phyloP scores from a whole-genome alignment of 2,888 invertebrate genomes.

The Reticulitermes lucifugus region DNA sequence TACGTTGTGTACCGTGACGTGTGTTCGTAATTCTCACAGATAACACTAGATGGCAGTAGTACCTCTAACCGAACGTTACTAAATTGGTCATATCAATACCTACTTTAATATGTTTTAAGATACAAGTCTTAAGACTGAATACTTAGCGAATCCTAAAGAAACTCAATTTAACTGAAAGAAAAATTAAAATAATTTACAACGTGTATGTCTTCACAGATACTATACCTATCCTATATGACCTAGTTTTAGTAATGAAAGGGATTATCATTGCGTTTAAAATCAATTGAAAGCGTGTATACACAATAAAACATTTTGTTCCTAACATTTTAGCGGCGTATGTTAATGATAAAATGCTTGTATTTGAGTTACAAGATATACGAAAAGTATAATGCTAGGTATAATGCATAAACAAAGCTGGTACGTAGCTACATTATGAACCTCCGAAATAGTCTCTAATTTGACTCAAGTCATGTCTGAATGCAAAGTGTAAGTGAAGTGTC shows the following conservation, averaged over 20 bases:
- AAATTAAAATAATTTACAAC: background rate
- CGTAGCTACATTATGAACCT: background rate
- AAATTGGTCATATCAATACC: background rate
- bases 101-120: background rate
- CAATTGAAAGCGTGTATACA: background rate
- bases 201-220: background rate
- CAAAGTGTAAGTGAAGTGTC: constrained; percentile 89
- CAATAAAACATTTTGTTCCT: background rate
- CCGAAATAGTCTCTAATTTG: constrained; percentile 67
- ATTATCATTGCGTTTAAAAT: background rate
- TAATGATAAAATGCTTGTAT: background rate
- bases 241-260: constrained; percentile 39
- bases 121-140: background rate
- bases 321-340: background rate
- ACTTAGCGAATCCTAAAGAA: background rate
- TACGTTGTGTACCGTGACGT: background rate
- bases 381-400: background rate
- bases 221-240: background rate
- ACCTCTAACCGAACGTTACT: background rate
- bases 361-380: background rate
- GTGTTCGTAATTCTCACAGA: background rate
- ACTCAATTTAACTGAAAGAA: background rate
- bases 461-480: constrained; percentile 80
- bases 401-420: background rate
- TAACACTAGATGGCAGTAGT: constrained; percentile 4